Conservation (phyloP, 2,113 vertebrate genomes). For the Antechinus stuartii region DNA sequence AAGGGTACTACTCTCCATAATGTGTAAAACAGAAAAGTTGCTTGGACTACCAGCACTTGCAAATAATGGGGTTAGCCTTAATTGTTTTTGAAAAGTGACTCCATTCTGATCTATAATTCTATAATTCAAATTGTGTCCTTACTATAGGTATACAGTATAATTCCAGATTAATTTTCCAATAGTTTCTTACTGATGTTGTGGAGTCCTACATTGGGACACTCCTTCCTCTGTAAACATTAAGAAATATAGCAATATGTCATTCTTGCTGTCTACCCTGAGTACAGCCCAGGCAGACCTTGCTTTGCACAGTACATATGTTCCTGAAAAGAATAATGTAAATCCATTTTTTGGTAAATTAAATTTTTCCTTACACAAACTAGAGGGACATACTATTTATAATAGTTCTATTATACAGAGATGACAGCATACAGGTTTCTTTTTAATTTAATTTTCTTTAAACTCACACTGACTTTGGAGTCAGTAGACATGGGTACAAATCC, state of each 20-base stretch:
- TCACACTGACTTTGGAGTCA: neutral
- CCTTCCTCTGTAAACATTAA: neutral
- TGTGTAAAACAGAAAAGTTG: neutral
- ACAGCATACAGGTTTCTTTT: neutral
- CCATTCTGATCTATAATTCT: neutral
- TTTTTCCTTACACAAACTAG: neutral
- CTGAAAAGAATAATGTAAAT: neutral
- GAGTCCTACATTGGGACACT: neutral
- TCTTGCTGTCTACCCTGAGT: neutral
- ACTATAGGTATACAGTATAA: neutral
- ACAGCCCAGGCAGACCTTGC: neutral
- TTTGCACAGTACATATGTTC: neutral
- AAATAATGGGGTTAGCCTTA: neutral
- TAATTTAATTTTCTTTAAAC: neutral
- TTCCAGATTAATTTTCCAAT: neutral
- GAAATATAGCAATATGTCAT: neutral
- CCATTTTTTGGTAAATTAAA: neutral
- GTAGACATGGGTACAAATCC: neutral
- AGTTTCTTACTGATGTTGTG: neutral
- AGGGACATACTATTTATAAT: neutral
- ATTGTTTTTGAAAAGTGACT: neutral
- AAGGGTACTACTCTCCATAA: neutral
- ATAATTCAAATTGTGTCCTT: neutral
- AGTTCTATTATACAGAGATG: neutral
- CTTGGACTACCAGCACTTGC: neutral